phyloP scores from a whole-genome alignment of 2,113 vertebrate genomes.

The Phoxinus phoxinus region DNA sequence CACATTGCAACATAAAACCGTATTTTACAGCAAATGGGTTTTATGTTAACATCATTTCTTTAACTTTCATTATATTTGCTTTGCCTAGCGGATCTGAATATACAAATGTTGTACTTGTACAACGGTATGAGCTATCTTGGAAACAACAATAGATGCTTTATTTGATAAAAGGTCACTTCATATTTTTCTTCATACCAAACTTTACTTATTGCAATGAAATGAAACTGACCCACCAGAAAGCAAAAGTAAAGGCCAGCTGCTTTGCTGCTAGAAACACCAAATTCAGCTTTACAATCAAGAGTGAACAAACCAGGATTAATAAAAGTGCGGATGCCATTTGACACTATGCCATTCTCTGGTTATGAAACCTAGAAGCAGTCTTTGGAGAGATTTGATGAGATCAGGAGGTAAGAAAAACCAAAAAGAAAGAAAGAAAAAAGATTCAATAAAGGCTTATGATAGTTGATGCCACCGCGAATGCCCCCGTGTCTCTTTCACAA shows the following conservation, averaged over 20 bases:
- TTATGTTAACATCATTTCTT: neutral
- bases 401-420: conserved; percentile 30
- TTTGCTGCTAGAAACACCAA: neutral
- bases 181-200: neutral
- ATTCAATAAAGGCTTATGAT: conserved; percentile 57
- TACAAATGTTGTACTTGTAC: neutral
- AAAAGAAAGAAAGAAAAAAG: conserved; percentile 24
- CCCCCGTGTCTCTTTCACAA: conserved; percentile 37
- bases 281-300: neutral
- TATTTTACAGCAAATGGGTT: neutral
- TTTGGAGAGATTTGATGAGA: conserved; percentile 55
- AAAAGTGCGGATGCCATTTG: conserved; percentile 16
- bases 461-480: conserved; percentile 45
- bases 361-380: conserved; percentile 62
- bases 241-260: neutral
- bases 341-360: conserved; percentile 52
- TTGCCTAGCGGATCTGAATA: neutral
- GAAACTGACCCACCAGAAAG: neutral
- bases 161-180: neutral
- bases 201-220: neutral
- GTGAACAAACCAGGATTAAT: conserved; percentile 54
- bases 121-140: neutral
- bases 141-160: neutral
- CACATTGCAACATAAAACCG: neutral
- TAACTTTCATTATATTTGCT: neutral